Evolutionary conservation across 2,113 vertebrate genomes (phyloP), one percentile per base, ranked within the genome.

Genomic region (Trachemys scripta): DNA sequence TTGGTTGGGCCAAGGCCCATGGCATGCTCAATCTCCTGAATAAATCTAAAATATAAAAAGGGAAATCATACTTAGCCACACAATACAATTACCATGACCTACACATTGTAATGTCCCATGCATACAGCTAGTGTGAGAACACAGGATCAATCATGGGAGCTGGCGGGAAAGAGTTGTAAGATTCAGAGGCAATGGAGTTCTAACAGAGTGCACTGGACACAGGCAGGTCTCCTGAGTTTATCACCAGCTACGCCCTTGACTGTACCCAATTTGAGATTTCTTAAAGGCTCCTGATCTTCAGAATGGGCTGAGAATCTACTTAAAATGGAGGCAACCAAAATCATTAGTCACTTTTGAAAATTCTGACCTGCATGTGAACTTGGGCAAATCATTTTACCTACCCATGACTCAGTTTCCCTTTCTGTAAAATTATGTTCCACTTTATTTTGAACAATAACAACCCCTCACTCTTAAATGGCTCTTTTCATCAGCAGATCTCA

Each of bases 11-110:
- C 98, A 27, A 99, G 98, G 27, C 99, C 99, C 98, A 99, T 98
- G 95, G 98, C 99, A 1, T 98, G 96, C 96, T 99, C 99, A 14
- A 99, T 99, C 98, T 99, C 99, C 93, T 99, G 99, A 97, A 99
- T 99, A 75, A 99, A 99, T 91, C 99, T 99, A 98, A 45, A 95
- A 95, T 65, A 93, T 20, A 97, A 25, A 47, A 17, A 94, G n/a
- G 12, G 19, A 86, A 20, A 17, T 65, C 76, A 59, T 75, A 50
- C 31, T 29, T 1, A 6, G 29, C 35, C 17, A 42, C 1, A 69
- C 4, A 57, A 45, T 42, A 16, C 65, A 72, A 72, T 62, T 62
- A 62, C 57, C 27, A 62, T 6, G 27, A 62, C 12, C 12, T 62
- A 62, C 10, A 57, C 20, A 6, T 19, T 53, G 22, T 24, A 65